These are phyloP conservation scores for Hippocampus comes DNA, from an alignment of 2,113 vertebrate species.

Conservation along the genomic window DNA sequence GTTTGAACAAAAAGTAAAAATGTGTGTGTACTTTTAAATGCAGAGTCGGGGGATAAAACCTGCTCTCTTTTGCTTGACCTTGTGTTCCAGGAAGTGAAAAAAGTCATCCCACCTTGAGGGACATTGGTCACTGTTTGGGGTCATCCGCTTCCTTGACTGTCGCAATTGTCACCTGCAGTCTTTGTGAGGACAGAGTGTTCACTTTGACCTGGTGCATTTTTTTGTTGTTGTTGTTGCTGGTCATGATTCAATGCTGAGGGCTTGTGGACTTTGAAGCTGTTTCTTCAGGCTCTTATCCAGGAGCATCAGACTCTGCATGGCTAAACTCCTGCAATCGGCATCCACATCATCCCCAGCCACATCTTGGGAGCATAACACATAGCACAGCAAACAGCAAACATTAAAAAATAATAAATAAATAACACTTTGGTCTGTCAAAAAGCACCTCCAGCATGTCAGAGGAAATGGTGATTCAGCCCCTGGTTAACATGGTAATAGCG, in stretches of 20 bases:
- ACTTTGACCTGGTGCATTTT: not conserved
- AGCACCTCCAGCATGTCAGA: not conserved
- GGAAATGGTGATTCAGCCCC: not conserved
- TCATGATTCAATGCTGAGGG: slow-evolving; percentile 34
- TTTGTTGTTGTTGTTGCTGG: not conserved
- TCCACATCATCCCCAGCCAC: slow-evolving; percentile 84
- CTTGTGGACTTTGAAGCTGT: slow-evolving; percentile 65
- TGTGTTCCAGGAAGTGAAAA: slow-evolving; percentile 30
- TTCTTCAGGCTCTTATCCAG: slow-evolving; percentile 80
- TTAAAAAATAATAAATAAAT: not conserved
- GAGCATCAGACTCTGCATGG: slow-evolving; percentile 81
- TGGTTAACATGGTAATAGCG: slow-evolving; percentile 2
- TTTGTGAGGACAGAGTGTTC: not conserved
- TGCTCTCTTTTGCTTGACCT: not conserved
- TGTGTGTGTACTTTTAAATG: not conserved
- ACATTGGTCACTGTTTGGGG: not conserved
- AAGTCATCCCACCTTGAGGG: not conserved
- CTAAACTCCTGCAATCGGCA: slow-evolving; percentile 82
- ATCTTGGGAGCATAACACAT: slow-evolving; percentile 64
- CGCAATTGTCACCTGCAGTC: not conserved
- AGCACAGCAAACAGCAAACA: not conserved
- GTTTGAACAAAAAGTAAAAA: not conserved
- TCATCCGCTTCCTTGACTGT: slow-evolving; percentile 5
- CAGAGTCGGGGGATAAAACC: not conserved
- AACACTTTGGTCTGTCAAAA: slow-evolving; percentile 2